Evolutionary conservation across 2,113 vertebrate genomes (phyloP).

Genomic region (Leucosticte australis): DNA sequence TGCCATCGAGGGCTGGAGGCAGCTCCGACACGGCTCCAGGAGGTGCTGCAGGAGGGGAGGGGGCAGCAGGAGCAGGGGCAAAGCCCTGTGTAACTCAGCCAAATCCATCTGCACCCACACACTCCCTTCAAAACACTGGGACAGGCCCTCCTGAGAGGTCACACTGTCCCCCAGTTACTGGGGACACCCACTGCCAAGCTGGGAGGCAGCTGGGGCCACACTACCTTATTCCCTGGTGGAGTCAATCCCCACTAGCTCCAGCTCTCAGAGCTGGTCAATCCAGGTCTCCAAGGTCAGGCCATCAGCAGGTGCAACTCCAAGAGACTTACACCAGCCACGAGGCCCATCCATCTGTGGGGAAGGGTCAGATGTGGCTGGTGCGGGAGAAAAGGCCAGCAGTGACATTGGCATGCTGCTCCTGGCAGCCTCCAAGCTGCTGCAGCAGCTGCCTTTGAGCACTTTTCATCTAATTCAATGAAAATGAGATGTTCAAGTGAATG

Average conservation of each 20-base stretch:
- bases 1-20: background rate
- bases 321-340: background rate
- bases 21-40: background rate
- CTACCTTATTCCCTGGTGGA: background rate
- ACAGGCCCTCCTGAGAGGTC: background rate
- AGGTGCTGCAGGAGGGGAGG: background rate
- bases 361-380: background rate
- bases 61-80: background rate
- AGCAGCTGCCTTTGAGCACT: constrained; percentile 38
- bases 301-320: background rate
- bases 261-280: background rate
- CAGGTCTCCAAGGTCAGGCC: background rate
- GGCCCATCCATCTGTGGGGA: background rate
- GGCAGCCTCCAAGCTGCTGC: constrained; percentile 10
- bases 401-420: constrained; percentile 7
- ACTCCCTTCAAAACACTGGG: background rate
- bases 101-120: background rate
- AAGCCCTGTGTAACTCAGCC: background rate
- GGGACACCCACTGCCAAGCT: background rate
- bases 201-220: background rate
- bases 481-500: constrained; percentile 62
- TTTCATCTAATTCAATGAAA: constrained; percentile 54
- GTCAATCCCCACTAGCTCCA: accelerated
- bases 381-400: background rate
- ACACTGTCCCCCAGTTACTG: too few relatives aligned